Conservation (phyloP, 1,140 invertebrate genomes). For the Formica selysi region DNA sequence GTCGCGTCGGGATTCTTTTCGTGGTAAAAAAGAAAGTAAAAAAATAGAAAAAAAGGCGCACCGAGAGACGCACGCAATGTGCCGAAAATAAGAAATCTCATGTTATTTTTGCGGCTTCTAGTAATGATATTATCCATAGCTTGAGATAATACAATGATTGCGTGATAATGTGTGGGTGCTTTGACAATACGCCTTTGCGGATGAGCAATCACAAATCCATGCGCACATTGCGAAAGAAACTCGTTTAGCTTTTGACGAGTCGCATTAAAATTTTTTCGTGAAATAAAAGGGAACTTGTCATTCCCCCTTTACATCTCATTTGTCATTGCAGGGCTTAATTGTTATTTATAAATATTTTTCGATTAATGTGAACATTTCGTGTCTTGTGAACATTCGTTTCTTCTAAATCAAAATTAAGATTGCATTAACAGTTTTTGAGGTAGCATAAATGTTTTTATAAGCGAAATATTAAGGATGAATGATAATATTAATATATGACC, state of each 20-base stretch:
- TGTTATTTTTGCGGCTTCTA: conserved; percentile 56
- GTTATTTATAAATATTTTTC: background rate
- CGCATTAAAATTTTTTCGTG: background rate
- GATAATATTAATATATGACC: background rate
- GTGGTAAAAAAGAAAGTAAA: background rate
- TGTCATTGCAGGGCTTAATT: background rate
- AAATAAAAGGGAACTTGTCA: background rate
- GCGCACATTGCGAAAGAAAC: conserved; percentile 11
- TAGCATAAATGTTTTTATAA: background rate
- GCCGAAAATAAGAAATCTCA: background rate
- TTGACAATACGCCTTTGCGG: conserved; percentile 43
- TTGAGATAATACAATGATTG: conserved; percentile 51
- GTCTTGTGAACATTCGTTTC: background rate
- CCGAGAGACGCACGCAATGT: background rate
- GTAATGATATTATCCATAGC: conserved; percentile 65
- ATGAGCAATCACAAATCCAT: conserved; percentile 14
- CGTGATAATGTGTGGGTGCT: conserved; percentile 65
- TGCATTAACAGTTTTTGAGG: background rate
- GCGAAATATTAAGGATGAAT: background rate
- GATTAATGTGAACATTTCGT: background rate
- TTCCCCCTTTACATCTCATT: background rate
- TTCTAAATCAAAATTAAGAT: background rate
- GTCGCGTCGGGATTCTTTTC: background rate
- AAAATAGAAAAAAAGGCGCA: background rate
- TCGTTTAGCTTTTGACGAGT: background rate